Base-by-base conservation (phyloP, 2,113 vertebrate species). In the Leiothrix lutea region DNA sequence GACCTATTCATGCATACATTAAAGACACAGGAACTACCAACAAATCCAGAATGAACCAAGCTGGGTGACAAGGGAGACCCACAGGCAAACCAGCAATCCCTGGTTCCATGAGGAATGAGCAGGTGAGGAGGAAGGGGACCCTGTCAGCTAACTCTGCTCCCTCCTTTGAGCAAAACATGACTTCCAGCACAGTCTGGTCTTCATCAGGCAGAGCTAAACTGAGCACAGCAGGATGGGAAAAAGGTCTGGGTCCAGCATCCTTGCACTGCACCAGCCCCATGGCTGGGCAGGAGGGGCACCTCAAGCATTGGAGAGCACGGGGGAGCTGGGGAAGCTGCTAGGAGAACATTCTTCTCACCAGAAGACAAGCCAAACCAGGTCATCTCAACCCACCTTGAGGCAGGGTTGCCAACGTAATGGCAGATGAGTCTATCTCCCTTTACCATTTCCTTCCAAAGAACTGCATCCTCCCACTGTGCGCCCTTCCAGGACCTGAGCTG, bases 211-310 rank as follows among this genome's bases (percentile, higher is more conserved):
- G 53, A 79, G 51, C 31, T 36, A 53, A 95, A 80, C 28, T 18
- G 45, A 58, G 35, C 80, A 51, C 51, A 3, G 0, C 8, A 3
- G 31, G 11, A 11, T 14, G 16, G 31, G 57, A 82, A 75, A 40
- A 4, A 5, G 14, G 8, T 23, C 45, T 58, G 23, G 5, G 6
- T 33, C 24, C 50, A 51, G 54, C 9, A 18, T 53, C 28, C 69
- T 75, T 1, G 0, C 9, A 44, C 12, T 0, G 0, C 57, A 72
- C 15, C 19, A 4, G 5, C 12, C 19, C 24, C 22, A 15, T 8
- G 28, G 26, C 5, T n/a, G 36, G 50, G 17, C 22, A 7, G 2
- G 0, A 10, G 5, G 24, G 56, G 14, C 23, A 38, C 7, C 21
- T 53, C 0, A 0, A 13, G 42, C 25, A 26, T 50, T 22, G 48